Evolutionary conservation across 1,140 invertebrate genomes (phyloP).

Genomic region (Eriosoma lanigerum): DNA sequence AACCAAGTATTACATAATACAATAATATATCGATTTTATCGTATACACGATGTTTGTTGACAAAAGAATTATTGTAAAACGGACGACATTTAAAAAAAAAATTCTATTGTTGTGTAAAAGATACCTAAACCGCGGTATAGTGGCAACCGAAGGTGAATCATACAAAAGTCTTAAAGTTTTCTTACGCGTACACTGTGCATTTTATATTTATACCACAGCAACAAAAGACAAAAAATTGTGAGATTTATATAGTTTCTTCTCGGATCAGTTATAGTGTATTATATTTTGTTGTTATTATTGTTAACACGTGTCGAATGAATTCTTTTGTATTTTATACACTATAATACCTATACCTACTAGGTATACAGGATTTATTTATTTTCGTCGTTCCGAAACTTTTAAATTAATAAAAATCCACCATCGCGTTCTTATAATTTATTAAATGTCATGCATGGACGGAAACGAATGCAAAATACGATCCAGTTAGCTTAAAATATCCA

Average conservation of each 20-base stretch:
- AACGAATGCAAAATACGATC: too few species aligned
- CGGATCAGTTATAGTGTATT: background rate
- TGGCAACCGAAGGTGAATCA: background rate
- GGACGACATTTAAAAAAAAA: background rate
- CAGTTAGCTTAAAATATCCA: too few species aligned
- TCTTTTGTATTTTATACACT: too few species aligned
- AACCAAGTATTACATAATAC: slow-evolving; percentile 10
- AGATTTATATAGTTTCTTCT: background rate
- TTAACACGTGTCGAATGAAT: too few species aligned
- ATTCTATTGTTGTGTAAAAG: background rate
- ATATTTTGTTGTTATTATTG: background rate
- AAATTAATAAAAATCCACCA: too few species aligned
- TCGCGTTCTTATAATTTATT: too few species aligned
- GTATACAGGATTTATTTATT: too few species aligned
- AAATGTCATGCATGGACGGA: too few species aligned
- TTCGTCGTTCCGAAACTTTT: too few species aligned
- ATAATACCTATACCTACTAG: too few species aligned
- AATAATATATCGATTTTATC: background rate
- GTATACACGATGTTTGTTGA: slow-evolving; percentile 2
- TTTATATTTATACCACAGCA: slow-evolving; percentile 1
- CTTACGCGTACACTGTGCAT: background rate
- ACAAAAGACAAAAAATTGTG: background rate
- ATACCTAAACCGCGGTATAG: background rate
- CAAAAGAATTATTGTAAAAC: slow-evolving; percentile 27
- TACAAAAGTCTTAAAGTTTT: slow-evolving; percentile 25